Evolutionary conservation across 2,888 invertebrate species (phyloP), one percentile per base, ranked within the genome.

Genomic region (Chromoteleia sp.): DNA sequence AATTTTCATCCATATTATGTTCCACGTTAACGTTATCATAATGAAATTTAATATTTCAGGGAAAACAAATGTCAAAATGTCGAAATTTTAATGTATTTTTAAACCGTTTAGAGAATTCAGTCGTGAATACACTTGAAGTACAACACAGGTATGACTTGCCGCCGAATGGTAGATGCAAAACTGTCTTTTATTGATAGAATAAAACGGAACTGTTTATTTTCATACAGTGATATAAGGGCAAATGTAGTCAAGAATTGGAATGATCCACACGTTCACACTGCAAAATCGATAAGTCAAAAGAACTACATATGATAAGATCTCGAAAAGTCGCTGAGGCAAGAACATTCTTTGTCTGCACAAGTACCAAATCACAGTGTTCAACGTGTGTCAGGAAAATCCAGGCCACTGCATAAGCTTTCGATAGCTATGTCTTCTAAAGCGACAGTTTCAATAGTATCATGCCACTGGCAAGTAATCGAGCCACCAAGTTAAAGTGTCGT

Each of bases 371-470:
- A 80, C 70, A 71, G 58, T 70, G 80, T 75, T 75, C 70, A 75
- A 75, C 80, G 75, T 75, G 75, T 74, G 80, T 70, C 75, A 81
- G 41, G 70, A 75, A 81, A 75, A 81, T 81, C 80, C 80, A 81
- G 80, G 80, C 80, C 75, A 75, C 68, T 81, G 80, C 80, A 74
- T 76, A 71, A 70, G 73, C 79, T 79, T 81, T 70, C 77, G 77
- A 83, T 79, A 74, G 76, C 65, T 84, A 58, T 73, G 73, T 81
- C 81, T 81, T 77, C 52, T 63, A 76, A 84, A 83, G 75, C 82
- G 85, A 85, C 86, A 84, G 73, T 82, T 84, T 84, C 85, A 85
- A 84, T 85, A 81, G 84, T 76, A 78, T 81, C 61, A 67, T 75
- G 30, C 75, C 63, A 81, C 65, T 48, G 61, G 61, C 65, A 81